Evolutionary conservation across 1,140 invertebrate genomes (phyloP).

Genomic region (Penaeus indicus): DNA sequence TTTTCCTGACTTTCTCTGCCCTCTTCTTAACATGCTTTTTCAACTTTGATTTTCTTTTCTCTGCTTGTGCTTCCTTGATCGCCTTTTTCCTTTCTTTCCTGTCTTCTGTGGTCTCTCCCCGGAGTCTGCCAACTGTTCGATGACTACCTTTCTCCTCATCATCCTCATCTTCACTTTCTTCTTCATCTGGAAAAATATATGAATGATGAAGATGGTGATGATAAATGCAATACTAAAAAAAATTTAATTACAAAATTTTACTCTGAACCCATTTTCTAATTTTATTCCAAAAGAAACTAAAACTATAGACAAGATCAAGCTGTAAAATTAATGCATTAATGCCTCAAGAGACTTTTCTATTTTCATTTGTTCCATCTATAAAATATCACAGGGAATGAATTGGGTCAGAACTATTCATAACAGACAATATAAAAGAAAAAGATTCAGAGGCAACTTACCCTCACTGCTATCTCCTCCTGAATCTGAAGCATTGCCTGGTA

Average conservation of each 20-base stretch:
- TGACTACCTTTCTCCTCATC: constrained; percentile 69
- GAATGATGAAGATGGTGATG: neutral
- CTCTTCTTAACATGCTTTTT: constrained; percentile 97
- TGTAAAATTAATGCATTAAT: constrained; percentile 38
- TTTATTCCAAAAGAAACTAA: too few relatives aligned
- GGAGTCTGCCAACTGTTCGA: constrained; percentile 79
- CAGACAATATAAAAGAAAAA: neutral
- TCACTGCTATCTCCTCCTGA: constrained; percentile 51
- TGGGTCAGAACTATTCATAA: constrained; percentile 44
- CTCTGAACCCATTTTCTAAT: neutral
- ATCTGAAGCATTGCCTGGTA: constrained; percentile 69
- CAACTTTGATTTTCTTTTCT: constrained; percentile 91
- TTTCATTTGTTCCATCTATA: constrained; percentile 59
- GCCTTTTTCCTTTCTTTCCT: constrained; percentile 89
- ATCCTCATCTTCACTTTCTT: constrained; percentile 73
- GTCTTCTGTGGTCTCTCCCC: constrained; percentile 88
- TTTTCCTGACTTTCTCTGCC: constrained; percentile 77
- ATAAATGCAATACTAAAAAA: neutral
- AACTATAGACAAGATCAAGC: constrained; percentile 66
- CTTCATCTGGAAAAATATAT: constrained; percentile 69
- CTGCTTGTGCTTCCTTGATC: constrained; percentile 88
- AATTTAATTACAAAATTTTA: constrained; percentile 15
- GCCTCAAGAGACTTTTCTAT: neutral
- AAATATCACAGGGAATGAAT: constrained; percentile 65
- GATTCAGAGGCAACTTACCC: constrained; percentile 55